phyloP scores from a whole-genome alignment of 2,113 vertebrate genomes.

The Chelonoidis abingdonii region DNA sequence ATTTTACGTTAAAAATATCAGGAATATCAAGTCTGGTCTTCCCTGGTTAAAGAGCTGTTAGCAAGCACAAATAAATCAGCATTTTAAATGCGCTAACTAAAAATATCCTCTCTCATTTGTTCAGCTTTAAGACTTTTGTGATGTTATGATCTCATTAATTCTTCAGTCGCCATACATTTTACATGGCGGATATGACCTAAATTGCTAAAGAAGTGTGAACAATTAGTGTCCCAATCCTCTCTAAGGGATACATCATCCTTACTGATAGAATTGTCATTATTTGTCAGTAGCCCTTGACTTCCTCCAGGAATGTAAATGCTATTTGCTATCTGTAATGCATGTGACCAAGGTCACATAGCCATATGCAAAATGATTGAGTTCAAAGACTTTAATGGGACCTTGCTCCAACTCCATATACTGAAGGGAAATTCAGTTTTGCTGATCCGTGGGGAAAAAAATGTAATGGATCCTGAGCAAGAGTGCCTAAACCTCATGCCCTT shows the following conservation, averaged over 20 bases:
- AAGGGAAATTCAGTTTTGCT: not conserved
- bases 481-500: not conserved
- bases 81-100: slow-evolving; percentile 22
- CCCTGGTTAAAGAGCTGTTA: slow-evolving; percentile 20
- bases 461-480: not conserved
- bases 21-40: not conserved
- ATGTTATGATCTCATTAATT: slow-evolving; percentile 29
- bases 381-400: slow-evolving; percentile 51
- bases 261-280: slow-evolving; percentile 12
- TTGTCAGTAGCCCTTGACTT: not conserved
- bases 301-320: slow-evolving; percentile 44
- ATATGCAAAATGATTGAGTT: slow-evolving; percentile 23
- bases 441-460: not conserved
- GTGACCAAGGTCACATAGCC: slow-evolving; percentile 51
- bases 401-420: not conserved
- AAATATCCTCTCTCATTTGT: slow-evolving; percentile 34
- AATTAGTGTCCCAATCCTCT: not conserved
- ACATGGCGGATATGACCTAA: slow-evolving; percentile 29
- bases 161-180: slow-evolving; percentile 54
- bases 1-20: not conserved
- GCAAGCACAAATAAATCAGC: slow-evolving; percentile 36
- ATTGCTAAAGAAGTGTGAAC: not conserved
- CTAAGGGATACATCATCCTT: slow-evolving; percentile 35
- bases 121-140: not conserved
- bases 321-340: slow-evolving; percentile 29